Conservation (phyloP, 2,888 invertebrate species). For the Drosophila falleni region DNA sequence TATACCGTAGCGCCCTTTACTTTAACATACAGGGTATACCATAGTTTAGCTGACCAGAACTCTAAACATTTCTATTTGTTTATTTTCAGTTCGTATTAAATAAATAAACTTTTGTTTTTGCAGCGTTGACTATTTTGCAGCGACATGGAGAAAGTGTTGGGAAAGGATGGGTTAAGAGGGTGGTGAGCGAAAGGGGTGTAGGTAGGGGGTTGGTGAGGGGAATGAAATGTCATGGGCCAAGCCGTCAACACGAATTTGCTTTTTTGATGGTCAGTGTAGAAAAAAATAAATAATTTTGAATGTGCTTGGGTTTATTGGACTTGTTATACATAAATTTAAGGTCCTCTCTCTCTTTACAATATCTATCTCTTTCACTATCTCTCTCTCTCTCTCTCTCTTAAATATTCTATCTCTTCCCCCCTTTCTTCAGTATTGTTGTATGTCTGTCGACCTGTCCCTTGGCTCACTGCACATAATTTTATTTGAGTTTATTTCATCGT, state of each 20-base stretch:
- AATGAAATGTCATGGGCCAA: constrained; percentile 10
- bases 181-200: too few species aligned
- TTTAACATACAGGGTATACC: constrained; percentile 26
- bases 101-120: constrained; percentile 64
- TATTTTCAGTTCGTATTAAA: constrained; percentile 33
- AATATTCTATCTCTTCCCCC: neutral
- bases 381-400: neutral
- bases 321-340: constrained; percentile 75
- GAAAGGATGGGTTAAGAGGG: neutral
- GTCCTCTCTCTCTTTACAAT: constrained; percentile 10
- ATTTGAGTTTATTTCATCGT: constrained; percentile 61
- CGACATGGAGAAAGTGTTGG: constrained; percentile 1
- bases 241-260: constrained; percentile 54
- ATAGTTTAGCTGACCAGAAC: neutral
- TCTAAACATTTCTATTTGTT: constrained; percentile 5
- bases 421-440: neutral
- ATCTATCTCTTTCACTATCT: neutral
- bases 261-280: constrained; percentile 48
- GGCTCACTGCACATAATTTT: constrained; percentile 51
- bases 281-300: constrained; percentile 71
- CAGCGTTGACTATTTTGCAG: constrained; percentile 56
- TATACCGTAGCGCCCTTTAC: neutral
- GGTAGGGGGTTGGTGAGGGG: neutral
- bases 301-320: constrained; percentile 48
- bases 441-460: constrained; percentile 6